A percentile compares a stretch with the other conserved stretches of the same genome.
Evolutionary conservation across 2,888 invertebrate genomes (phyloP).

Genomic region (Acanthosepion pharaonis): DNA sequence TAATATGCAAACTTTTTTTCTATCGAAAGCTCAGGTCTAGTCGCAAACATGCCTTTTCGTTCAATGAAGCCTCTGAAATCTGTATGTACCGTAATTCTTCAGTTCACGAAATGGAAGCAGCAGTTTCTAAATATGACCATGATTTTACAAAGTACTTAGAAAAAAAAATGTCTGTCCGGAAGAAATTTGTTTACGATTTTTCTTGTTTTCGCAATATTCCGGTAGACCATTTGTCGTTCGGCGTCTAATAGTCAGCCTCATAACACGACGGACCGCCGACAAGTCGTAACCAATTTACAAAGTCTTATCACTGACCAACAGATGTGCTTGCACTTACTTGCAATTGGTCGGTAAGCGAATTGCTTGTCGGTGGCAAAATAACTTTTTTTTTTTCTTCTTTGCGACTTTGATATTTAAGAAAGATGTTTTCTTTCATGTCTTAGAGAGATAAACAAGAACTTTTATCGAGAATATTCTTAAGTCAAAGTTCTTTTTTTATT

Average conservation of each 20-base stretch:
- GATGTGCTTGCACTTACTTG: background rate
- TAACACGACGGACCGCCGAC: background rate
- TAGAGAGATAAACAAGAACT: too few relatives aligned
- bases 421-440: too few relatives aligned
- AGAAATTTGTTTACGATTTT: constrained; percentile 9
- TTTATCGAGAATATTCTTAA: too few relatives aligned
- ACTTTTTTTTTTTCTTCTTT: too few relatives aligned
- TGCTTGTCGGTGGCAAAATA: too few relatives aligned
- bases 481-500: too few relatives aligned
- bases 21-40: background rate
- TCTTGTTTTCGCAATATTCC: background rate
- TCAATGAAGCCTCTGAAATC: background rate
- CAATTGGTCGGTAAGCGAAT: too few relatives aligned
- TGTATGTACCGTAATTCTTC: background rate
- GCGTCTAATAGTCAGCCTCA: background rate
- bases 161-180: background rate
- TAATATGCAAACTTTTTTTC: background rate
- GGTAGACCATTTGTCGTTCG: background rate
- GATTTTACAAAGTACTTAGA: background rate
- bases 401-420: too few relatives aligned
- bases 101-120: background rate
- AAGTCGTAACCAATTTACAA: background rate
- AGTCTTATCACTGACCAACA: background rate
- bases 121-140: background rate
- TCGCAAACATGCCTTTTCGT: background rate